Evolutionary conservation across 2,113 vertebrate genomes (phyloP).

Genomic region (Upupa epops): DNA sequence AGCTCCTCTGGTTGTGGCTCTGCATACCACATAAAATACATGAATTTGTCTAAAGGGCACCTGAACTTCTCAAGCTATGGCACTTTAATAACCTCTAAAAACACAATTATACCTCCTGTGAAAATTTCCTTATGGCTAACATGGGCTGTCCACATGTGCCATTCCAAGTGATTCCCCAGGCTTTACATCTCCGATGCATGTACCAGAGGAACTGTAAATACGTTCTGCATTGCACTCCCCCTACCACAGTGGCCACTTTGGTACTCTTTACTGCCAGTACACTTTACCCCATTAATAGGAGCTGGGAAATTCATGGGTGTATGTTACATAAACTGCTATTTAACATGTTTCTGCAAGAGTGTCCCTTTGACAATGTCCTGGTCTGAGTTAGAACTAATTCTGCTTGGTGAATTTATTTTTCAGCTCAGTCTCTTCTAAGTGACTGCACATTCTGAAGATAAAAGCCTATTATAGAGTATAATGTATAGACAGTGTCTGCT

Average conservation of each 20-base stretch:
- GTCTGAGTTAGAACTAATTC: too few species aligned
- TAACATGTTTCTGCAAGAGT: not conserved
- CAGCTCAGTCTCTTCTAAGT: too few species aligned
- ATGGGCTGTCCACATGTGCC: not conserved
- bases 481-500: too few species aligned
- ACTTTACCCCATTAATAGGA: not conserved
- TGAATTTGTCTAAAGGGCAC: not conserved
- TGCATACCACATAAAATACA: not conserved
- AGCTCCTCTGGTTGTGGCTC: not conserved
- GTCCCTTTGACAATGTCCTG: not conserved
- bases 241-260: not conserved
- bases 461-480: too few species aligned
- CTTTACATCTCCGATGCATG: not conserved
- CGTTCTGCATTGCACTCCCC: not conserved
- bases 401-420: too few species aligned
- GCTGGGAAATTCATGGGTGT: not conserved
- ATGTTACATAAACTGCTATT: not conserved
- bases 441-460: too few species aligned
- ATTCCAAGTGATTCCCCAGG: not conserved
- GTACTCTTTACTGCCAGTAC: not conserved
- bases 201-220: not conserved
- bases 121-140: not conserved
- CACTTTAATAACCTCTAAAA: not conserved
- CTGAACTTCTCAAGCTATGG: not conserved
- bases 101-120: not conserved